Evolutionary conservation across 2,113 vertebrate genomes (phyloP), one percentile per base, ranked within the genome.

Genomic region (Plecotus auritus): DNA sequence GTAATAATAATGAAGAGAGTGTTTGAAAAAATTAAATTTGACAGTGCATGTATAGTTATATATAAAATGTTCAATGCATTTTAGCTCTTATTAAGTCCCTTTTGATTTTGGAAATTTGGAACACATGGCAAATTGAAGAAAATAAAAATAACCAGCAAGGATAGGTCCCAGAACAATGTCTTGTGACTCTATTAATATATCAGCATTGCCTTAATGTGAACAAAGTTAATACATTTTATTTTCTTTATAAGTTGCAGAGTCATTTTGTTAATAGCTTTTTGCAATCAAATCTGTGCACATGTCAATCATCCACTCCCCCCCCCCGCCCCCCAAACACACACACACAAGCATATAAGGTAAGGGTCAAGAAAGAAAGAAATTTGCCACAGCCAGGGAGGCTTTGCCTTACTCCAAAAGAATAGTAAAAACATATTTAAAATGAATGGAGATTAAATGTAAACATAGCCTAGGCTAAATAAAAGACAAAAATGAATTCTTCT

Each of bases 401-500:
- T 89, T 85, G 59, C 42, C n/a, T 87, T 93, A 20, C 90, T 93
- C 32, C 22, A 59, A 51, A 83, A 54, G 28, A 61, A 2, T 30
- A 93, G 64, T n/a, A 76, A 86, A 92, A 76, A 86, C 81, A 3
- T 81, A 76, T 28, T 85, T 72, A 54, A 94, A 90, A 35, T 13
- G 35, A 37, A 56, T 82, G 23, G 37, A 67, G 14, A 92, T 93
- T 92, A 88, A 96, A 92, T 61, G 35, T 73, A 93, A 37, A 92
- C 81, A 92, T 18, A 96, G 11, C 30, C 37, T 80, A 85, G 11
- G 17, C 45, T 93, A 96, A 90, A 94, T 88, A 74, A 96, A 97
- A 95, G 26, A 90, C 18, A 81, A 78, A 97, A 91, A 88, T 81
- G 81, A 92, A 90, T 90, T 97, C 76, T 89, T 81, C 69, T 90